A percentile compares a stretch with the other conserved stretches of the same genome.
These are phyloP conservation scores for Ectemnius cavifrons DNA, from an alignment of 2,888 invertebrate genomes.

Conservation along the genomic window DNA sequence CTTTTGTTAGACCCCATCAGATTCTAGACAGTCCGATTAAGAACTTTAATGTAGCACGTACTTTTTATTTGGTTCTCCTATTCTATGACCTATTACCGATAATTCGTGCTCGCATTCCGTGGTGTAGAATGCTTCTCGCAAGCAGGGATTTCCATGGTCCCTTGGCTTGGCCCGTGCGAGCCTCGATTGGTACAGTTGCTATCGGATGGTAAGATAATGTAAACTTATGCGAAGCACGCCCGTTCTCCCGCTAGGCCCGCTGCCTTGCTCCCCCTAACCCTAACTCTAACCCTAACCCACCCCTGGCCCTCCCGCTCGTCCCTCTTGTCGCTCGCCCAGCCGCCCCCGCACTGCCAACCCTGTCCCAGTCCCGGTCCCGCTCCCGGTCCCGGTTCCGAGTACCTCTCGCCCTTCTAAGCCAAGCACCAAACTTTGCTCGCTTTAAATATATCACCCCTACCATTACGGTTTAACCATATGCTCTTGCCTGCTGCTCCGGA, in stretches of 20 bases:
- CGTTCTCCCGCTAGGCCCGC: constrained; percentile 65
- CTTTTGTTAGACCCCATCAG: constrained; percentile 10
- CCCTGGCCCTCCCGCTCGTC: constrained; percentile 51
- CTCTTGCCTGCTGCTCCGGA: constrained; percentile 47
- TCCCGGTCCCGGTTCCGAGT: neutral
- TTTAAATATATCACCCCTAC: constrained; percentile 76
- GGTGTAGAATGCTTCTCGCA: constrained; percentile 27
- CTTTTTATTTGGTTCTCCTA: neutral
- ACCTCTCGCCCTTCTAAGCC: constrained; percentile 45
- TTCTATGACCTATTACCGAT: constrained; percentile 11
- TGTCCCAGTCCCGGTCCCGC: too few species aligned
- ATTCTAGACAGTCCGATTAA: constrained; percentile 34
- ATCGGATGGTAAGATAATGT: constrained; percentile 78
- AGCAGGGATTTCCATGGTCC: constrained; percentile 47
- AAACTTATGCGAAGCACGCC: constrained; percentile 78
- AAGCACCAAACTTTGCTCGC: constrained; percentile 74
- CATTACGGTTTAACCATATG: constrained; percentile 76
- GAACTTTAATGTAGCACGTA: constrained; percentile 3
- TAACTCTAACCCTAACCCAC: too few species aligned
- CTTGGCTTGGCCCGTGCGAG: constrained; percentile 47
- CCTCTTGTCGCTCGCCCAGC: constrained; percentile 48
- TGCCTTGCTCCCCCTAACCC: too few species aligned
- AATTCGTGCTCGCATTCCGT: constrained; percentile 11
- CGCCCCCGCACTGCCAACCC: neutral
- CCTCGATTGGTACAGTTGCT: constrained; percentile 60